Evolutionary conservation across 2,113 vertebrate species (phyloP), one percentile per base, ranked within the genome.

Genomic region (Sceloporus tristichus): DNA sequence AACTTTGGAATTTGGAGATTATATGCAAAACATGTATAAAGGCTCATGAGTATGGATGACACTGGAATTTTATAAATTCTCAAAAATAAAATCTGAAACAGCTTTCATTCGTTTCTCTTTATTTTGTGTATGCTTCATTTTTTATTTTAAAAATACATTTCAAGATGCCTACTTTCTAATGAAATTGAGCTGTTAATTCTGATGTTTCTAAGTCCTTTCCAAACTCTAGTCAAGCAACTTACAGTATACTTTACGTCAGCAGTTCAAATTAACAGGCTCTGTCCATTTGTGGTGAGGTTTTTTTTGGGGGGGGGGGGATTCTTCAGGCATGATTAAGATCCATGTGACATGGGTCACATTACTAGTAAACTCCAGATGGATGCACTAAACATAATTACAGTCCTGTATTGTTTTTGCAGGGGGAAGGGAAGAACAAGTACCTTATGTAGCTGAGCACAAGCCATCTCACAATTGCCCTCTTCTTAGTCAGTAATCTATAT

Each of bases 21-120:
- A 98, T 98, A 98, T 98, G 98, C 98, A 98, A 98, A 88, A 98
- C 96, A 93, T 97, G 95, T 97, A 94, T 95, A 97, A 97, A 98
- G 96, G 96, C 96, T 97, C 95, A 92, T 97, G 96, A 98, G 91
- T 95, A 93, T 95, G 98, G 98, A 98, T 97, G 97, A 98, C 97
- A 98, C 98, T 99, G 98, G 98, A 98, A 98, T 98, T 98, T 97
- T 98, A 98, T 98, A 97, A 98, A 98, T 98, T 98, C 98, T 98
- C 97, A 98, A 98, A 83, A 96, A 97, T 98, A 97, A 98, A 98
- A 94, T 92, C 96, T 94, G 65, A 94, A 96, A 96, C 88, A 91
- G 90, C 92, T 93, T 54, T 29, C 27, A 29, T 88, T 87, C 90
- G 95, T 70, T 16, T 91, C 71, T 2, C 87, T 80, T 38, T 90